These are phyloP conservation scores for Tupaia chinensis DNA, from an alignment of 2,113 vertebrate genomes.

Conservation along the genomic window DNA sequence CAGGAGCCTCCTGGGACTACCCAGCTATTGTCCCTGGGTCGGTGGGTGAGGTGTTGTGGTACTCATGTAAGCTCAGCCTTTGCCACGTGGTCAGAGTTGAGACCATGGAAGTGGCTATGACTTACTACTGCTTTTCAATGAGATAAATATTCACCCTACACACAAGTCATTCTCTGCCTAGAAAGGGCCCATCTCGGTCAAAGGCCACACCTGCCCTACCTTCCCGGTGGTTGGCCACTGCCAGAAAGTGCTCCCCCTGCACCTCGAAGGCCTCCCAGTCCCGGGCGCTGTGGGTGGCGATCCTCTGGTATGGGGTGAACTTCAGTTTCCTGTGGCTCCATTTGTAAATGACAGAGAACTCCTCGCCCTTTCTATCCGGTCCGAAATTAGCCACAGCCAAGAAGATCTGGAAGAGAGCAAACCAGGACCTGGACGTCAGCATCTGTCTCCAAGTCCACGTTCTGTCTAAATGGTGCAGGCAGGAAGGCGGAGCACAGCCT, in stretches of 20 bases:
- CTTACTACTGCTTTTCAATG: no score
- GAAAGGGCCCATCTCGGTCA: accelerated
- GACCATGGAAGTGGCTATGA: accelerated
- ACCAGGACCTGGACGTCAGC: accelerated
- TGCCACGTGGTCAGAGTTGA: accelerated
- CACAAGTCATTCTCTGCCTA: accelerated
- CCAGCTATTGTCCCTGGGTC: accelerated
- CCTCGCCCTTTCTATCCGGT: constrained; percentile 84
- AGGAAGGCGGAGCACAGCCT: accelerated
- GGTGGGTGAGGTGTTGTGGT: neutral
- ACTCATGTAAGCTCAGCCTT: no score
- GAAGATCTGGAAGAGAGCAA: constrained; percentile 89
- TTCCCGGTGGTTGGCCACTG: constrained; percentile 96
- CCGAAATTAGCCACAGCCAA: constrained; percentile 95
- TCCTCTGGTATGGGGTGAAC: constrained; percentile 92
- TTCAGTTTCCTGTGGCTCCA: constrained; percentile 93
- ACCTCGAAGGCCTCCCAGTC: constrained; percentile 98
- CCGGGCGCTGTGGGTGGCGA: constrained; percentile 93
- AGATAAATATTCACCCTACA: accelerated
- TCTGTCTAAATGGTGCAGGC: accelerated
- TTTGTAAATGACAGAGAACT: constrained; percentile 95
- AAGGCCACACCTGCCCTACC: constrained; percentile 84
- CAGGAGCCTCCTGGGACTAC: neutral
- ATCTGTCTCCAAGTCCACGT: no score
- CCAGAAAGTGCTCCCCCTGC: constrained; percentile 92